These are phyloP conservation scores for Chelonia mydas DNA, from an alignment of 2,797 vertebrate species.

Conservation along the genomic window DNA sequence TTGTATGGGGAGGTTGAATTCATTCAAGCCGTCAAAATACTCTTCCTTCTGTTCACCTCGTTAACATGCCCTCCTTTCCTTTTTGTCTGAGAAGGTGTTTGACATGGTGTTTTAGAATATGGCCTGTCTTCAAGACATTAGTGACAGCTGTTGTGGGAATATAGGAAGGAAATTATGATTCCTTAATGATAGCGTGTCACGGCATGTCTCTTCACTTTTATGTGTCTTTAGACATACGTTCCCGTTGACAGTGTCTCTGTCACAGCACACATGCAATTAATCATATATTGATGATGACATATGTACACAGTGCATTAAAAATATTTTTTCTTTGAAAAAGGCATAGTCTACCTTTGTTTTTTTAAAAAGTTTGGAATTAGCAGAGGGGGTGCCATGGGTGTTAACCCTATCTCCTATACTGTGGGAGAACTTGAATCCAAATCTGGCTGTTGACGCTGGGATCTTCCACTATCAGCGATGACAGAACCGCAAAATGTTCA, in stretches of 20 bases:
- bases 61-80: constrained; percentile 63
- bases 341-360: background rate
- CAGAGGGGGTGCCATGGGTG: background rate
- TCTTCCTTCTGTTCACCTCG: constrained; percentile 73
- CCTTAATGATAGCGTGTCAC: constrained; percentile 82
- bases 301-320: background rate
- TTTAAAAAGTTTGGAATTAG: background rate
- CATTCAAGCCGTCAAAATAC: constrained; percentile 78
- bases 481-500: background rate
- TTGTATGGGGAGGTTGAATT: constrained; percentile 54
- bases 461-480: background rate
- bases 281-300: background rate
- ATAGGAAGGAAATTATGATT: constrained; percentile 79
- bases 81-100: constrained; percentile 76
- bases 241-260: constrained; percentile 53
- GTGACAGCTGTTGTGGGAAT: constrained; percentile 82
- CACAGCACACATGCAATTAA: background rate
- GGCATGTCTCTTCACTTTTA: constrained; percentile 72
- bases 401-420: background rate
- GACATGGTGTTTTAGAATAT: constrained; percentile 73
- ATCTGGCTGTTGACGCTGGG: background rate
- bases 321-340: background rate
- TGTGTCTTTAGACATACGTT: constrained; percentile 67
- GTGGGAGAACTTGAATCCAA: background rate
- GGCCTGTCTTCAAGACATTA: constrained; percentile 75